Percentiles rank a stretch among this genome's conserved stretches.
These are phyloP conservation scores for Tragelaphus imberbis DNA, from an alignment of 2,113 vertebrate species.

Conservation along the genomic window DNA sequence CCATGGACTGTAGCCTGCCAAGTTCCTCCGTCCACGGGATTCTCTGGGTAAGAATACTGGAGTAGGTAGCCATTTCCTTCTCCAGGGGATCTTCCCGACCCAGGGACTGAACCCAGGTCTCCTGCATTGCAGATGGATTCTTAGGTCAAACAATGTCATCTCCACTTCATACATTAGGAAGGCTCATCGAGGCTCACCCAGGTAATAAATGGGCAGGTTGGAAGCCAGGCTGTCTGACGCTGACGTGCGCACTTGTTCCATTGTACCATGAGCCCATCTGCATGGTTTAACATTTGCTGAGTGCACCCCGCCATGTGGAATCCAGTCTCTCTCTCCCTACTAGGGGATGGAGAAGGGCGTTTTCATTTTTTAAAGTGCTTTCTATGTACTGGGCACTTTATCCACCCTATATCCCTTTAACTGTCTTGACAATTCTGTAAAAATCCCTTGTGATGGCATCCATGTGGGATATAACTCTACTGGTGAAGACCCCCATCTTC, in stretches of 20 bases:
- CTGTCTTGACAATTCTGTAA: not conserved
- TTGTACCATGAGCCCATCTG: rapidly evolving
- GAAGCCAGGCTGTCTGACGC: not conserved
- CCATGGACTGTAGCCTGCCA: not conserved
- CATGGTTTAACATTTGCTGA: not conserved
- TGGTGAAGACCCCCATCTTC: not conserved
- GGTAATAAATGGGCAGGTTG: not conserved
- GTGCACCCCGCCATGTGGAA: not conserved
- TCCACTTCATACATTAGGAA: not conserved
- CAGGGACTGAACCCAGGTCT: not conserved
- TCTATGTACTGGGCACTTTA: not conserved
- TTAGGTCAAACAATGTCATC: not conserved
- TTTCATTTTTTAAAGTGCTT: not conserved
- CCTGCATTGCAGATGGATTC: not conserved
- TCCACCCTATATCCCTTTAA: not conserved
- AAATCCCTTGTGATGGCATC: not conserved
- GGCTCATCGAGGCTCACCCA: not conserved
- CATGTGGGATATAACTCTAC: not conserved
- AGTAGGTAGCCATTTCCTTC: not conserved
- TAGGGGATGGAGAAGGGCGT: not conserved
- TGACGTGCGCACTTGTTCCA: rapidly evolving
- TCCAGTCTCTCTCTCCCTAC: not conserved
- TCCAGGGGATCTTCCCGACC: not conserved
- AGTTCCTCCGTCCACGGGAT: not conserved
- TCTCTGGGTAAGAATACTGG: not conserved